Evolutionary conservation across 2,888 invertebrate species (phyloP).

Genomic region (Erpobdella octoculata): DNA sequence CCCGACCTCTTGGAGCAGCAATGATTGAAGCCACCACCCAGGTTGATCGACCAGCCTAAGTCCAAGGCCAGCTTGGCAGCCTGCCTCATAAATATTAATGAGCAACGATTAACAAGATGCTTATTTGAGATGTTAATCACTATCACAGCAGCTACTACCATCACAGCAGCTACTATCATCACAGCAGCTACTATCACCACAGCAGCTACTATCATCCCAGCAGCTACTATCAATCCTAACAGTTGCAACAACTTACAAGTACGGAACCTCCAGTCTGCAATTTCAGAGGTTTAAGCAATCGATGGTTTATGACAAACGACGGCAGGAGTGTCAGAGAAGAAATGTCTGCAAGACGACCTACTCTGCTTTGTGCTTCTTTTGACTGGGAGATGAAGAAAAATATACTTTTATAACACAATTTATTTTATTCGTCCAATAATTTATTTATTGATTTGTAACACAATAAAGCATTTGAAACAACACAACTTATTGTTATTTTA

Average conservation of each 20-base stretch:
- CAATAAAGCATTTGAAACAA: no score
- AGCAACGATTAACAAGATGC: not conserved
- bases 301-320: constrained; percentile 67
- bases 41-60: constrained; percentile 78
- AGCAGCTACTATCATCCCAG: no score
- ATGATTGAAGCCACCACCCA: constrained; percentile 86
- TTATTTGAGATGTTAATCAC: not conserved
- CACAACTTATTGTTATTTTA: no score
- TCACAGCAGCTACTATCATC: not conserved
- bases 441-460: no score
- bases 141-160: not conserved
- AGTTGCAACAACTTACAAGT: constrained; percentile 57
- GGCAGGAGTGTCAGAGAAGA: constrained; percentile 68
- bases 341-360: constrained; percentile 47
- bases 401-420: no score
- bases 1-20: constrained; percentile 69
- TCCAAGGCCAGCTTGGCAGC: constrained; percentile 75
- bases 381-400: not conserved
- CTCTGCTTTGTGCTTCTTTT: no score
- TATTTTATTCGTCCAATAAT: no score
- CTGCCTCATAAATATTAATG: constrained; percentile 39
- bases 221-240: no score
- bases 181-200: not conserved
- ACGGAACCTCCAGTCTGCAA: constrained; percentile 69
- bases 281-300: constrained; percentile 68